These are phyloP conservation scores for Physella acuta DNA, from an alignment of 1,140 invertebrate genomes.

Conservation along the genomic window DNA sequence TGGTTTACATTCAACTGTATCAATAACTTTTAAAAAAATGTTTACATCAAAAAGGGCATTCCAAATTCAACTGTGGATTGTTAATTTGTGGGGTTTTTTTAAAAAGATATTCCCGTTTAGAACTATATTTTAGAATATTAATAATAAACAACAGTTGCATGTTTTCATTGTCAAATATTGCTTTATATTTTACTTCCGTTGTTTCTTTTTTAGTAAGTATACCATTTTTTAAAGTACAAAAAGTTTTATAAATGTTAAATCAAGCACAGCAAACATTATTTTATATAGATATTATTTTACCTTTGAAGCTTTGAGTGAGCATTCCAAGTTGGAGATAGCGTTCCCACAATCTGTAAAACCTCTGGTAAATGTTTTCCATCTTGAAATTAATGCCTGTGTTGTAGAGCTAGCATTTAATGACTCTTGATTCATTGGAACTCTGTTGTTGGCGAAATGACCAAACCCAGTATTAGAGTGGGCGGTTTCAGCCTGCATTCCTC, in stretches of 20 bases:
- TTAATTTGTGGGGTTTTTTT: neutral
- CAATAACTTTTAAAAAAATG: neutral
- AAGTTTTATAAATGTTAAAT: no score
- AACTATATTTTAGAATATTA: neutral
- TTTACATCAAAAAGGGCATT: neutral
- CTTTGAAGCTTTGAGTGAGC: constrained; percentile 14
- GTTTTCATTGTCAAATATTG: neutral
- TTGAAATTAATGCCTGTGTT: neutral
- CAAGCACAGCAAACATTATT: no score
- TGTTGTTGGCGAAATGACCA: no score
- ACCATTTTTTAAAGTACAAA: no score
- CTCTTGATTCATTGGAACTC: no score
- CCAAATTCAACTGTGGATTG: neutral
- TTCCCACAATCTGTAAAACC: constrained; percentile 9
- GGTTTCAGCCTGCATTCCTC: no score
- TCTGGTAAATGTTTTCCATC: constrained; percentile 6
- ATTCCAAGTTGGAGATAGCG: constrained; percentile 1
- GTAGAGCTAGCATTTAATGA: no score
- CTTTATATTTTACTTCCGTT: no score
- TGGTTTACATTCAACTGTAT: neutral
- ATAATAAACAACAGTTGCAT: neutral
- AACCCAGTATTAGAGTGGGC: no score
- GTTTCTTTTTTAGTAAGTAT: no score
- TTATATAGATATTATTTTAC: no score
- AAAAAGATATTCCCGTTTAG: neutral